These are phyloP conservation scores for Saturnia japonica DNA, from an alignment of 2,888 invertebrate genomes.

Conservation along the genomic window DNA sequence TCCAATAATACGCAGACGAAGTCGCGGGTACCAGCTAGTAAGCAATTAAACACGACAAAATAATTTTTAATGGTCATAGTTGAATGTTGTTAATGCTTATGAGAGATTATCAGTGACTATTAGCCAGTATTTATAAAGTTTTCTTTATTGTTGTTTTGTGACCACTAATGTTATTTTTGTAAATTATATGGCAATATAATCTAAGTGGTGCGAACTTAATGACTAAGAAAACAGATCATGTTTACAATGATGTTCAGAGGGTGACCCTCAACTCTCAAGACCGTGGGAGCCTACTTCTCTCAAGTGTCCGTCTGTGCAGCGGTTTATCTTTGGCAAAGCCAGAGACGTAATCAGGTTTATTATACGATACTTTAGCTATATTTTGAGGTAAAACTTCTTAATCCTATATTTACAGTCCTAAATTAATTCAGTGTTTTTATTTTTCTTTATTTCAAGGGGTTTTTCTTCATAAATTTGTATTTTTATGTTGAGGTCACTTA, in stretches of 20 bases:
- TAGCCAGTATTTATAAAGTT: not conserved
- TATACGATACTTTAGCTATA: too few species aligned
- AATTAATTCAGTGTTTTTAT: too few species aligned
- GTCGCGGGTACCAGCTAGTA: too few species aligned
- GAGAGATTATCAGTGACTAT: not conserved
- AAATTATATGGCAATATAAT: slow-evolving; percentile 5
- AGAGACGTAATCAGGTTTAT: slow-evolving; percentile 14
- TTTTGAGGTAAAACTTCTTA: too few species aligned
- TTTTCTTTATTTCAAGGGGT: too few species aligned
- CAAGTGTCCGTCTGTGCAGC: slow-evolving; percentile 40
- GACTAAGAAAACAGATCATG: slow-evolving; percentile 27
- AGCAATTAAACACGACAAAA: not conserved
- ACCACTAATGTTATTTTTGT: slow-evolving; percentile 4
- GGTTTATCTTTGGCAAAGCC: slow-evolving; percentile 36
- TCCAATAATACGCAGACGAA: too few species aligned
- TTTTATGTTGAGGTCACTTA: too few species aligned
- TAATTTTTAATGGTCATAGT: not conserved
- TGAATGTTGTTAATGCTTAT: not conserved
- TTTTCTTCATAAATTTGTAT: too few species aligned
- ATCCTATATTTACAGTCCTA: too few species aligned
- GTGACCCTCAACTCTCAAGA: slow-evolving; percentile 26
- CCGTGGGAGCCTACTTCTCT: slow-evolving; percentile 46
- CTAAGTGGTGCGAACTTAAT: slow-evolving; percentile 17
- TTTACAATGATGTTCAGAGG: slow-evolving; percentile 32
- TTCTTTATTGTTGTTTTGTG: not conserved